Evolutionary conservation across 2,797 vertebrate species (phyloP), one percentile per base, ranked within the genome.

Genomic region (Myotis findleyi): DNA sequence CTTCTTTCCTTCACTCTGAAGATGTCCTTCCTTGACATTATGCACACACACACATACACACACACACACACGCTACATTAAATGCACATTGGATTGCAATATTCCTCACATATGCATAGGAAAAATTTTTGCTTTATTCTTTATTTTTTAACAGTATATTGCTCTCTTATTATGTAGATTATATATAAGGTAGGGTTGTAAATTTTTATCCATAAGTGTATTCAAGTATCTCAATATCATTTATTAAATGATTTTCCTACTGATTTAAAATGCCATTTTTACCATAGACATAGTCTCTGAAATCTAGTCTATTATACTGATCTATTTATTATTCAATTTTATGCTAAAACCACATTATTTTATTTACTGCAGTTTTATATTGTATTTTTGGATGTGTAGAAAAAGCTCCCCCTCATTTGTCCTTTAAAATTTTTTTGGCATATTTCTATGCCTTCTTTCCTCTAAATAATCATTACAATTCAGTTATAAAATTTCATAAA

Each of bases 401-500:
- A 89, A 94, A 80, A 76, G 14, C 72, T 91, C 38, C 62, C 2
- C 10, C 7, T 90, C 13, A 69, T 72, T 95, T 21, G 30, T 85
- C 30, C 66, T 69, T 80, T 36, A 69, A 79, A 92, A 55, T 57
- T 44, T 66, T 80, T 91, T 64, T 80, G 87, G 38, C 9, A n/a
- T 93, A 30, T 66, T 55, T 25, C 3, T 66, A 9, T 57, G 47
- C 5, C 81, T 90, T 90, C 38, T 53, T 94, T 81, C 53, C 49
- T 51, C 77, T 47, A 33, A 85, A 79, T 79, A 69, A 86, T 82
- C 47, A 75, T 92, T 87, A 90, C 76, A 68, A 94, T 95, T 94
- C 47, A 95, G 75, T 97, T 97, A 93, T 47, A 89, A 87, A 95
- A 44, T 95, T 93, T 33, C 30, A 91, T 86, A 95, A 79, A 93